Evolutionary conservation across 2,113 vertebrate genomes (phyloP).

Genomic region (Grus americana): DNA sequence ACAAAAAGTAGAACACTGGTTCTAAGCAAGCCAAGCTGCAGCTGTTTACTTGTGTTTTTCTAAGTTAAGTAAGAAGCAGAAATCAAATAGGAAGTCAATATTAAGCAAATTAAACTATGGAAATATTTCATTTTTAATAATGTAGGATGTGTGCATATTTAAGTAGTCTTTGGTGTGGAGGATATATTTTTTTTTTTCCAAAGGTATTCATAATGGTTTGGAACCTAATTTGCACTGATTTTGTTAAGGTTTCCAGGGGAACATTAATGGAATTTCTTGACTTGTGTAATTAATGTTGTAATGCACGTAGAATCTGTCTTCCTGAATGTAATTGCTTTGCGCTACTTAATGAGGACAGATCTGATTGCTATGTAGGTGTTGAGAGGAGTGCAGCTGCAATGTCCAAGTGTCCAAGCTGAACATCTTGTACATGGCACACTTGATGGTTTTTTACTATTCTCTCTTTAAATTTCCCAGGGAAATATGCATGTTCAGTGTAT

Average conservation of each 20-base stretch:
- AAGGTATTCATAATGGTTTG: neutral
- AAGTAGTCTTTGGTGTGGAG: neutral
- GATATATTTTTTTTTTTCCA: neutral
- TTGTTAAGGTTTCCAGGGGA: neutral
- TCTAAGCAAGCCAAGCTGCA: neutral
- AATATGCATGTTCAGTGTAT: neutral
- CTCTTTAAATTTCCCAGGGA: neutral
- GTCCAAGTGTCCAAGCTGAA: neutral
- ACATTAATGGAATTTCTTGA: neutral
- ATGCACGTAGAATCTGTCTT: neutral
- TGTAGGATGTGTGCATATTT: neutral
- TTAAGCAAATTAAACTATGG: neutral
- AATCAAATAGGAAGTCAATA: neutral
- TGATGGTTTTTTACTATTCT: neutral
- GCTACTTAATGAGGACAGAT: neutral
- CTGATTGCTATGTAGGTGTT: neutral
- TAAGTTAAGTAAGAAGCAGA: neutral
- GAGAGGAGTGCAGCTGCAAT: neutral
- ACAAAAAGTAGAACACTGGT: neutral
- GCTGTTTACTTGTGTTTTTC: neutral
- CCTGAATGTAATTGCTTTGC: neutral
- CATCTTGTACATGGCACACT: rapidly evolving
- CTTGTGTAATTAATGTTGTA: neutral
- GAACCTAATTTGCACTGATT: neutral
- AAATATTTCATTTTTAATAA: neutral